Conservation (phyloP, 2,797 vertebrate species). For the Hafferia zeledoni region DNA sequence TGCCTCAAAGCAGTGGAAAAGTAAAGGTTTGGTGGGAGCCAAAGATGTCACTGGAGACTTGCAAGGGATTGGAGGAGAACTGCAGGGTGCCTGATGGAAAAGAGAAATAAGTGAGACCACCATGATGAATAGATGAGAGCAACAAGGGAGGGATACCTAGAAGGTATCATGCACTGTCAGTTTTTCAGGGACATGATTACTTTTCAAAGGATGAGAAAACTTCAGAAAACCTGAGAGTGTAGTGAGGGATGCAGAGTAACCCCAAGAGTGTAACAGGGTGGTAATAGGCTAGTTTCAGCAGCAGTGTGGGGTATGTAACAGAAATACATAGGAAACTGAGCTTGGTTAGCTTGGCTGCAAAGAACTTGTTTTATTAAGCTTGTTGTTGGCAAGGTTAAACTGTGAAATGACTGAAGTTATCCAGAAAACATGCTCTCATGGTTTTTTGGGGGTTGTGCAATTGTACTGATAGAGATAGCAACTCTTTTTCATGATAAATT, state of each 20-base stretch:
- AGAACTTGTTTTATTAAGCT: neutral
- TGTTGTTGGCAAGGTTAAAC: neutral
- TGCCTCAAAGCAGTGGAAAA: neutral
- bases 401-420: neutral
- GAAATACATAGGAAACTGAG: neutral
- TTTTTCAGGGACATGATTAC: neutral
- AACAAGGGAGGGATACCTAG: neutral
- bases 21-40: neutral
- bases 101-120: neutral
- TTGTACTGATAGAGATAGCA: neutral
- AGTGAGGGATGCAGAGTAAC: neutral
- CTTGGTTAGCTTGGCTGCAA: neutral
- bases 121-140: fast-evolving
- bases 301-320: neutral
- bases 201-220: neutral
- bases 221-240: neutral
- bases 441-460: neutral
- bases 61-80: neutral
- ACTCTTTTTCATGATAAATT: neutral
- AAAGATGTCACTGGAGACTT: neutral
- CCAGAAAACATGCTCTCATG: neutral
- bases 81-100: neutral
- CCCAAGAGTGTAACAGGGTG: neutral
- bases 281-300: neutral
- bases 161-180: neutral